Evolutionary conservation across 2,113 vertebrate species (phyloP).

Genomic region (Tetrao urogallus): DNA sequence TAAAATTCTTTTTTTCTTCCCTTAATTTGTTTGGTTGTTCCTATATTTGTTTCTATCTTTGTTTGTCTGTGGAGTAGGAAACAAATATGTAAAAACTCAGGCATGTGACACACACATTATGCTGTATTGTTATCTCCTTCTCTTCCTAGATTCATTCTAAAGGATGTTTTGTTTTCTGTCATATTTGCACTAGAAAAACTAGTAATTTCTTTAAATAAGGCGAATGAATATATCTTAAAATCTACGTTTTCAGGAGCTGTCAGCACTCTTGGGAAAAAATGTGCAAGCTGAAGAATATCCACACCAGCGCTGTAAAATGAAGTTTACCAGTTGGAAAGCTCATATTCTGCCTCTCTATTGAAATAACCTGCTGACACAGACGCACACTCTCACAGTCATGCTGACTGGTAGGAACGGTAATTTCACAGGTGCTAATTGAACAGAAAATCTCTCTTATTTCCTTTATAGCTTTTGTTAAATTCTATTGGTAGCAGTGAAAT

Average conservation of each 20-base stretch:
- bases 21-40: background rate
- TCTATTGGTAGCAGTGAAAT: background rate
- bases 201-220: background rate
- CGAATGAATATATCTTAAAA: background rate
- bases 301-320: background rate
- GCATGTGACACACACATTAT: background rate
- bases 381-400: rapidly evolving
- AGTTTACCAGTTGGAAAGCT: background rate
- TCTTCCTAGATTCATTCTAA: background rate
- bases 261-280: background rate
- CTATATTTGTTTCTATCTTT: background rate
- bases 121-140: background rate
- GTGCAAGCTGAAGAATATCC: background rate
- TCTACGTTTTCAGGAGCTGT: background rate
- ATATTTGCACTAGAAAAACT: background rate
- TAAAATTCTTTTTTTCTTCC: background rate
- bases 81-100: background rate
- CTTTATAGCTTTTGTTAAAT: background rate
- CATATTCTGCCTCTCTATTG: background rate
- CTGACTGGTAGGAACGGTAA: background rate
- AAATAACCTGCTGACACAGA: background rate
- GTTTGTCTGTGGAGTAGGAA: background rate
- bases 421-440: background rate
- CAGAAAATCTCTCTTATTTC: background rate
- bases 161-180: background rate